Evolutionary conservation across 1,140 invertebrate genomes (phyloP).

Genomic region (Leptonema lineaticorne): DNA sequence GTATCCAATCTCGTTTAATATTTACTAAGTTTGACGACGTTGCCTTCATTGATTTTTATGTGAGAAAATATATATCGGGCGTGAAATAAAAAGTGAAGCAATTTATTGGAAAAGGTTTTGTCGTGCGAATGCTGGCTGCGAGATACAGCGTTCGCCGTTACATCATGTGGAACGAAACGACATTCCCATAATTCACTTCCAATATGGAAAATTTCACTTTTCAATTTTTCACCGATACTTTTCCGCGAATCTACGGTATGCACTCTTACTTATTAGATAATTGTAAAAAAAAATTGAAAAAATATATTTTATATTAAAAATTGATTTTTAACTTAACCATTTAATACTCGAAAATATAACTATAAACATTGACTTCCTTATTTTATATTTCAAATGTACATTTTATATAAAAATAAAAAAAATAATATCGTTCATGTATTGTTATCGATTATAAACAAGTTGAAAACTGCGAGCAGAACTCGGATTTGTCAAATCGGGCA

Average conservation of each 20-base stretch:
- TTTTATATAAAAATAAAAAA: no score
- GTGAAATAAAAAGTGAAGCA: constrained; percentile 18
- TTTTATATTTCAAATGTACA: no score
- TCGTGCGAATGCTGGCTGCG: constrained; percentile 1
- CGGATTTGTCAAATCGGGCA: no score
- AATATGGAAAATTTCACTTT: constrained; percentile 19
- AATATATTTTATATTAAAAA: not conserved
- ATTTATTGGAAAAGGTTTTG: constrained; percentile 15
- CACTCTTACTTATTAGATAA: no score
- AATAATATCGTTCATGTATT: no score
- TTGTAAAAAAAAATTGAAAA: not conserved
- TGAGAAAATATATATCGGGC: constrained; percentile 13
- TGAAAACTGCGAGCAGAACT: no score
- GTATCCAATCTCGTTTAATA: constrained; percentile 17
- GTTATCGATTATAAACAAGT: no score
- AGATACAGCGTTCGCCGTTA: not conserved
- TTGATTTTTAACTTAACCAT: no score
- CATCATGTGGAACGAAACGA: constrained; percentile 8
- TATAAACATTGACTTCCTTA: no score
- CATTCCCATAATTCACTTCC: constrained; percentile 6
- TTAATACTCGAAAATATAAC: no score
- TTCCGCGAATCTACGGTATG: not conserved
- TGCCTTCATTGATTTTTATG: constrained; percentile 1
- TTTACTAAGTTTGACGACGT: constrained; percentile 13
- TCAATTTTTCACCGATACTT: constrained; percentile 2